phyloP scores from a whole-genome alignment of 2,888 invertebrate species.

The Gandaritis pyraliata region DNA sequence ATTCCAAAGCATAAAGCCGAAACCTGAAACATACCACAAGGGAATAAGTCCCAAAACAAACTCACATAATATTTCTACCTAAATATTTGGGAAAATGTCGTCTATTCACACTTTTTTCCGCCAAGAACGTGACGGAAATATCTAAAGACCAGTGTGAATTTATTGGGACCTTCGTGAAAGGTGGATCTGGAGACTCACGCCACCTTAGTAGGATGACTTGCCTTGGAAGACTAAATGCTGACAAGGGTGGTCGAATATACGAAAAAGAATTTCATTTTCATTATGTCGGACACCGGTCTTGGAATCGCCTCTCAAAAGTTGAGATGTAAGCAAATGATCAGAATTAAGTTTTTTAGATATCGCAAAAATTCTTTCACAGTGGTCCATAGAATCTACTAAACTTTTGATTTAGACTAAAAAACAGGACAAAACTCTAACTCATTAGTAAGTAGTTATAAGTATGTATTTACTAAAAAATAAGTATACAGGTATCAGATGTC shows the following conservation, averaged over 20 bases:
- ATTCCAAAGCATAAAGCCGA: not conserved
- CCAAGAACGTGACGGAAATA: constrained; percentile 39
- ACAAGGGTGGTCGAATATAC: constrained; percentile 18
- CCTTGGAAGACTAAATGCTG: constrained; percentile 16
- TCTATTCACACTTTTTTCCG: constrained; percentile 42
- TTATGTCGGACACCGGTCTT: too few relatives aligned
- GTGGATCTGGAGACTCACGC: constrained; percentile 27
- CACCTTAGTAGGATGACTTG: constrained; percentile 25
- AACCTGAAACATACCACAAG: not conserved
- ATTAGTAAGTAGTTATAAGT: too few relatives aligned
- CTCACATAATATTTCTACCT: constrained; percentile 18
- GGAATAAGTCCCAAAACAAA: constrained; percentile 9
- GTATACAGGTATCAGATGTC: too few relatives aligned
- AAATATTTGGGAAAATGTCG: constrained; percentile 39
- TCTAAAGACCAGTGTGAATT: constrained; percentile 18
- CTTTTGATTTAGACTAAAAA: too few relatives aligned
- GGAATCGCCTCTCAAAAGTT: too few relatives aligned
- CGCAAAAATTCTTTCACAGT: too few relatives aligned
- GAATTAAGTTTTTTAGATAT: too few relatives aligned
- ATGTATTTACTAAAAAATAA: too few relatives aligned
- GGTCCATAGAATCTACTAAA: too few relatives aligned
- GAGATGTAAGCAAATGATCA: too few relatives aligned
- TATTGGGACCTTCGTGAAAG: constrained; percentile 27
- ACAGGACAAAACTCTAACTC: too few relatives aligned
- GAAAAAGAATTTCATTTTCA: not conserved